A percentile compares a stretch with the other conserved stretches of the same genome.
These are phyloP conservation scores for Saxicola maurus DNA, from an alignment of 2,797 vertebrate species.

Conservation along the genomic window DNA sequence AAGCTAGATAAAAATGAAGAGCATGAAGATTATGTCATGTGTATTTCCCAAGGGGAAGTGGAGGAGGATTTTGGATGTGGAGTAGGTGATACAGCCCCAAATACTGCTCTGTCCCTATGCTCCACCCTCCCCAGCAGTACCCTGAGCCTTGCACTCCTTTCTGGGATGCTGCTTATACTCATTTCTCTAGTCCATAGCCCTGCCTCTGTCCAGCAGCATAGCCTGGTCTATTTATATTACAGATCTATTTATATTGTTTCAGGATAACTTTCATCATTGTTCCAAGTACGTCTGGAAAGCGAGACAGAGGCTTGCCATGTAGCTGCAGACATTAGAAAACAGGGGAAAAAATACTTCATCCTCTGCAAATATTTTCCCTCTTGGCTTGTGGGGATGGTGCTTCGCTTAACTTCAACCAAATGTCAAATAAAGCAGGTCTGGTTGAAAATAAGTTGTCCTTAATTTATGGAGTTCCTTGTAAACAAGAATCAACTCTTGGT, in stretches of 20 bases:
- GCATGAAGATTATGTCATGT: neutral
- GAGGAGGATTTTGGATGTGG: neutral
- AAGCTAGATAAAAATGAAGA: neutral
- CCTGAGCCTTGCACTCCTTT: neutral
- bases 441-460: neutral
- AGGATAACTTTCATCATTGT: constrained; percentile 58
- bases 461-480: constrained; percentile 14
- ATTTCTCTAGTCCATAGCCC: neutral
- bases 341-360: constrained; percentile 41
- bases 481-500: neutral
- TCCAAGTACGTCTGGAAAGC: constrained; percentile 50
- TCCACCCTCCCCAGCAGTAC: neutral
- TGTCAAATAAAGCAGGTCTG: neutral
- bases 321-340: constrained; percentile 21
- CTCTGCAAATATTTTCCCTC: neutral
- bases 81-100: neutral
- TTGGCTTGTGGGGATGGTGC: neutral
- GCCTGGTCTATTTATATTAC: constrained; percentile 46
- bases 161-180: neutral
- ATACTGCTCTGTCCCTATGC: neutral
- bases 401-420: constrained; percentile 33
- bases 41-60: neutral
- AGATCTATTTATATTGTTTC: constrained; percentile 62
- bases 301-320: neutral
- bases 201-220: neutral